phyloP scores from a whole-genome alignment of 2,797 vertebrate species.

The Sebastiscus albofasciatus region DNA sequence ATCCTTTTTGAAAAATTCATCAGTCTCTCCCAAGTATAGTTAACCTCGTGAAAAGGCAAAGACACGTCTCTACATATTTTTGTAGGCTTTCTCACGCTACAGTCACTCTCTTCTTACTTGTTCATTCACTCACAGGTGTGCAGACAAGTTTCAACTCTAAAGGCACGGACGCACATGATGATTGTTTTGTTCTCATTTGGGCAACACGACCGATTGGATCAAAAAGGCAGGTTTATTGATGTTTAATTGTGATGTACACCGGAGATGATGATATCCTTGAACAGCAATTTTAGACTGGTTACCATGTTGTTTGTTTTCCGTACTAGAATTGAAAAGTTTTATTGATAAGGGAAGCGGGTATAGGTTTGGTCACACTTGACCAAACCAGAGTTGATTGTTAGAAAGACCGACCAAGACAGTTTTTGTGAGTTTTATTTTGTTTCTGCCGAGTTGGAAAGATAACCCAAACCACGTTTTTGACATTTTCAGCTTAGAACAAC shows the following conservation, averaged over 20 bases:
- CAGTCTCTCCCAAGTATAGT: not conserved
- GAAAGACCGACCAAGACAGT: too few species aligned
- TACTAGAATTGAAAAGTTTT: not conserved
- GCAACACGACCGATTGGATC: not conserved
- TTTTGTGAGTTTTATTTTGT: too few species aligned
- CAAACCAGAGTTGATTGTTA: too few species aligned
- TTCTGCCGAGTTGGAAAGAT: not conserved
- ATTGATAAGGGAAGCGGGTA: not conserved
- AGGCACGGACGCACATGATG: not conserved
- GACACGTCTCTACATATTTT: not conserved
- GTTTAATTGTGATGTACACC: not conserved
- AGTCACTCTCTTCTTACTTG: not conserved
- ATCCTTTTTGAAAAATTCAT: slow-evolving; percentile 40
- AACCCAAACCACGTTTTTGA: slow-evolving; percentile 2
- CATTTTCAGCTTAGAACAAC: slow-evolving; percentile 6
- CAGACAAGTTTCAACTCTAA: not conserved
- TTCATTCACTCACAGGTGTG: not conserved
- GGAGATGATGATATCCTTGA: not conserved
- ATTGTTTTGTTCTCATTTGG: not conserved
- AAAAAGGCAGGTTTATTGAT: too few species aligned
- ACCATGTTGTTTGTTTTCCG: not conserved
- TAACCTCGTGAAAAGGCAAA: slow-evolving; percentile 13
- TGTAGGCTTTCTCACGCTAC: not conserved
- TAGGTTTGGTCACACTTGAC: too few species aligned
- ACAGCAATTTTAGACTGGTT: not conserved